phyloP scores from a whole-genome alignment of 2,888 invertebrate genomes.

The Thecophora atra region DNA sequence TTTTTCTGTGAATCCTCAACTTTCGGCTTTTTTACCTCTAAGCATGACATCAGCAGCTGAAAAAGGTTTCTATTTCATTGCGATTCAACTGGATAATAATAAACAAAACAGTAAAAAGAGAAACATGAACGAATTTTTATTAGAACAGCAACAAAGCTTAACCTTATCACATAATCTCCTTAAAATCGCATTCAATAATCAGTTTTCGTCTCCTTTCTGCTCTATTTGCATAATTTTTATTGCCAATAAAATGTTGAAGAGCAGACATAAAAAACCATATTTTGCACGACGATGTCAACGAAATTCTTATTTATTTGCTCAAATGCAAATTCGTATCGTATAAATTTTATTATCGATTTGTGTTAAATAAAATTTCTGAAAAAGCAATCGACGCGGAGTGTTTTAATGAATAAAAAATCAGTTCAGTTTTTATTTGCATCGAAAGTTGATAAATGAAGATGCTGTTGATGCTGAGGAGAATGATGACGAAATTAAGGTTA shows the following conservation, averaged over 20 bases:
- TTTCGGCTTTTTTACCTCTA: no score
- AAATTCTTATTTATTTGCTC: not conserved
- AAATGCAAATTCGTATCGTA: not conserved
- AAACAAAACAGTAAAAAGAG: no score
- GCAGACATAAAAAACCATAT: no score
- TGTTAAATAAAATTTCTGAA: not conserved
- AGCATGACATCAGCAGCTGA: no score
- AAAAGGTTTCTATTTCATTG: not conserved
- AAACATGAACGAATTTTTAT: no score
- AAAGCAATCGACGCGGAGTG: not conserved
- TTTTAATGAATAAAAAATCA: not conserved
- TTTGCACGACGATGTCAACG: not conserved
- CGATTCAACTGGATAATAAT: not conserved
- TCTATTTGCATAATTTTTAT: not conserved
- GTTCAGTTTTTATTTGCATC: constrained; percentile 19
- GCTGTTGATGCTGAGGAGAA: no score
- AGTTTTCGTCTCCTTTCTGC: not conserved
- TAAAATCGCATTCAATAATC: not conserved
- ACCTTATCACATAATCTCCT: no score
- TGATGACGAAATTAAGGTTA: not conserved
- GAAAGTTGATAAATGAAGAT: no score
- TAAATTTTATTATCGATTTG: not conserved
- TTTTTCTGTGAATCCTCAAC: no score
- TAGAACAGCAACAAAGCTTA: no score
- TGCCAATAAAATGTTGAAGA: not conserved